Evolutionary conservation across 1,140 invertebrate species (phyloP), one percentile per base, ranked within the genome.

Genomic region (Drosophila lowei): DNA sequence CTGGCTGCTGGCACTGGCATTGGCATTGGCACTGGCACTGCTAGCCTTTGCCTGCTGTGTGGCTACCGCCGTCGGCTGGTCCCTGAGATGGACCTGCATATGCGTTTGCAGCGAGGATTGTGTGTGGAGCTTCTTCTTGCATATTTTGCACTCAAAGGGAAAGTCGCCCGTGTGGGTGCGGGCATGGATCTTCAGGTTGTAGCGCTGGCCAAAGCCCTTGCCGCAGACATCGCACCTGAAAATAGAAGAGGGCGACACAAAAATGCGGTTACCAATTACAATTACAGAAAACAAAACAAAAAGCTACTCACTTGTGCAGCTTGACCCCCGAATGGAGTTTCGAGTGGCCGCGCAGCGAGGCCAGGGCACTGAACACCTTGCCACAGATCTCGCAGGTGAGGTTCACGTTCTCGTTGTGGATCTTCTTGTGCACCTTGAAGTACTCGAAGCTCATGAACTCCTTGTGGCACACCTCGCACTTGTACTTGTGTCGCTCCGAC

Each of bases 111-210:
- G 73, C 47, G 89, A 90, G 13, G 91, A 90, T 21, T 90, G 89
- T 8, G 91, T 91, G 34, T 91, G 90, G 55, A 91, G 58, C 58
- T 90, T 90, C 66, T 90, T 91, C 49, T 91, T 90, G 78, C 93
- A 94, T n/a, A 93, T 92, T 72, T 94, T 94, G 84, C 95, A 96
- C 28, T 93, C 93, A 52, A 94, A 95, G 1, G 94, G 94, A 71
- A 94, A 94, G 64, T 94, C 94, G 1, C 94, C 95, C 1, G 95
- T 96, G 80, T 96, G 93, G 0, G 92, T 93, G n/a, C 92, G 92
- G 43, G 91, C 90, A 11, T 94, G 93, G 44, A 93, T 93, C 41
- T 93, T 93, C 1, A 94, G 73, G 72, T 93, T 93, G 25, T 93
- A 93, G 0, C 93, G 71, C 67, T 93, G 90, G 8, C 92, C 91